Evolutionary conservation across 2,797 vertebrate genomes (phyloP).

Genomic region (Acropternis orthonyx): DNA sequence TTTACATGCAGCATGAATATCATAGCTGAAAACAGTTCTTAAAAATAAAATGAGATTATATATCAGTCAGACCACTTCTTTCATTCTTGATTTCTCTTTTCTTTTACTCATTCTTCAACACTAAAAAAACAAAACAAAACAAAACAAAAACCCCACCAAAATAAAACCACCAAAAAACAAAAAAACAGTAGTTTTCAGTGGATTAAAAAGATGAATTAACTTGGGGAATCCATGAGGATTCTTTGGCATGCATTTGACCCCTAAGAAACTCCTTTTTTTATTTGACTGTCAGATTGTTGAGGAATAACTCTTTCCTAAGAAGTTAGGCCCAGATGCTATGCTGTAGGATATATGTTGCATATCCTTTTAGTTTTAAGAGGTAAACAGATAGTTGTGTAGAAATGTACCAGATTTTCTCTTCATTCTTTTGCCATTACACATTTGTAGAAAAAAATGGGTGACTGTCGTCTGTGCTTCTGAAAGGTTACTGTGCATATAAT

Average conservation of each 20-base stretch:
- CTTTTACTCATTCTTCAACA: background rate
- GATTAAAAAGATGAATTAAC: background rate
- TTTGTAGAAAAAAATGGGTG: background rate
- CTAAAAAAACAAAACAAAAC: background rate
- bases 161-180: too few relatives aligned
- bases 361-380: background rate
- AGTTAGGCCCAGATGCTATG: background rate
- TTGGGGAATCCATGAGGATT: background rate
- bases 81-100: background rate
- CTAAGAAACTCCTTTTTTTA: background rate
- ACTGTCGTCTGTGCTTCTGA: background rate
- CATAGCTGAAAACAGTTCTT: background rate
- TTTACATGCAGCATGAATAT: constrained; percentile 9
- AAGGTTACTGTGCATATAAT: background rate
- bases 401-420: background rate
- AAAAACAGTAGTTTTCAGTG: background rate
- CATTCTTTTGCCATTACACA: background rate
- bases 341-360: background rate
- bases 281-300: background rate
- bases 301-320: background rate
- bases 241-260: background rate
- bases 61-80: background rate
- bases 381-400: background rate
- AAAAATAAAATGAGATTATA: constrained; percentile 8
- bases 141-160: too few relatives aligned